A percentile compares a stretch with the other conserved stretches of the same genome.
These are phyloP conservation scores for Pristionchus mayeri DNA, from an alignment of 2,888 invertebrate species.

Conservation along the genomic window DNA sequence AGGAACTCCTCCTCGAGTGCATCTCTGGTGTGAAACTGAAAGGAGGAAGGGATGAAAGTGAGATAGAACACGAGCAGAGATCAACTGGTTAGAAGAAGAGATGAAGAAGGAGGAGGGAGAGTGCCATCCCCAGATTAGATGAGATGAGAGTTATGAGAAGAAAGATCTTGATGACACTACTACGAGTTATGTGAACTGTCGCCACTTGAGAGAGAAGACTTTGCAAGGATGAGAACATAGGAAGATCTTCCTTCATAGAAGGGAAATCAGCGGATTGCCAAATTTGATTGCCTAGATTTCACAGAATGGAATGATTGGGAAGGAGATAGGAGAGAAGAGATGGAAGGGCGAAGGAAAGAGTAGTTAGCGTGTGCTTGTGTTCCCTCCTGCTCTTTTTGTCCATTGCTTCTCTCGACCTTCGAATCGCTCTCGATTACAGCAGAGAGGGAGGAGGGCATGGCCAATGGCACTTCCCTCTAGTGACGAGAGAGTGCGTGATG, in stretches of 20 bases:
- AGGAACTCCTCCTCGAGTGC: background rate
- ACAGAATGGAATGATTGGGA: too few species aligned
- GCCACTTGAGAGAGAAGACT: background rate
- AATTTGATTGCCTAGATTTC: too few species aligned
- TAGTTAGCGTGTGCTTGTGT: background rate
- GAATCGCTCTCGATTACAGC: constrained; percentile 5
- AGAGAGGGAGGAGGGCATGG: too few species aligned
- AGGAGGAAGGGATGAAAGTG: constrained; percentile 43
- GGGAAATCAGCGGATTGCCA: too few species aligned
- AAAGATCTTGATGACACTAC: constrained; percentile 25
- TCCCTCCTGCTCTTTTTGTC: constrained; percentile 23
- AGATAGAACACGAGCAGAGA: constrained; percentile 31
- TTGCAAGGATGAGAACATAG: background rate
- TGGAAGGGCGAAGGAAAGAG: background rate
- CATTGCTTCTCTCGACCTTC: constrained; percentile 18
- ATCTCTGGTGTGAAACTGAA: constrained; percentile 29
- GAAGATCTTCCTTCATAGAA: too few species aligned
- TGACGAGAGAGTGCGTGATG: background rate
- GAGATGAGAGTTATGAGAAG: constrained; percentile 36
- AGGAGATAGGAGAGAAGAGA: background rate
- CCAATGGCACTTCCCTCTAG: too few species aligned
- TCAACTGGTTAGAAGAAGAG: constrained; percentile 41
- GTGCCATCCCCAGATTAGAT: constrained; percentile 11
- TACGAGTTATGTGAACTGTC: background rate
- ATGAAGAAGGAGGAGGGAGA: too few species aligned